Conservation (phyloP, 2,797 vertebrate genomes). For the Pipistrellus kuhlii region DNA sequence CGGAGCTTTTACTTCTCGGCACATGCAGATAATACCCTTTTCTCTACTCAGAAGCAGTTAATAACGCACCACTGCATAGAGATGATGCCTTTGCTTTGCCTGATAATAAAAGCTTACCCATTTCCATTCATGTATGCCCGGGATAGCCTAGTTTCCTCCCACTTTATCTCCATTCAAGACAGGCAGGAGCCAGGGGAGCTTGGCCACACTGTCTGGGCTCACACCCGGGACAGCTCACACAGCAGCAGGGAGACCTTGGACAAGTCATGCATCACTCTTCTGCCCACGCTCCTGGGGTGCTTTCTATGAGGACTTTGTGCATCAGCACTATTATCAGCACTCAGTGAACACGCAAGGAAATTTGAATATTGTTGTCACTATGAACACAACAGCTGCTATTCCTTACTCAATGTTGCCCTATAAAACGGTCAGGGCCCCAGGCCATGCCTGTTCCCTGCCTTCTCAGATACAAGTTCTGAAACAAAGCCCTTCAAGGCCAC, state of each 20-base stretch:
- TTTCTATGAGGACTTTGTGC: background rate
- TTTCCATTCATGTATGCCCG: background rate
- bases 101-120: too few relatives aligned
- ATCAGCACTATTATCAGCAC: background rate
- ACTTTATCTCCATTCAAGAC: background rate
- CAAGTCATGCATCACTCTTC: background rate
- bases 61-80: background rate
- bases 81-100: background rate
- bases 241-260: background rate
- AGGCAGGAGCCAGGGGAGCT: background rate
- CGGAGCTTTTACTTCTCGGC: background rate
- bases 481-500: background rate
- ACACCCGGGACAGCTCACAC: background rate
- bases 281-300: background rate
- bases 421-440: background rate
- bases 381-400: background rate
- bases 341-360: background rate
- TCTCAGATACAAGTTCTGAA: background rate
- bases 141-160: background rate
- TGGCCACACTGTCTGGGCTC: background rate
- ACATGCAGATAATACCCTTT: background rate
- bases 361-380: too few relatives aligned
- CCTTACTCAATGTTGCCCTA: background rate
- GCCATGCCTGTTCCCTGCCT: background rate
- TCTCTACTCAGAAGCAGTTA: background rate